Evolutionary conservation across 2,797 vertebrate genomes (phyloP), one percentile per base, ranked within the genome.

Genomic region (Ambastaia sidthimunki): DNA sequence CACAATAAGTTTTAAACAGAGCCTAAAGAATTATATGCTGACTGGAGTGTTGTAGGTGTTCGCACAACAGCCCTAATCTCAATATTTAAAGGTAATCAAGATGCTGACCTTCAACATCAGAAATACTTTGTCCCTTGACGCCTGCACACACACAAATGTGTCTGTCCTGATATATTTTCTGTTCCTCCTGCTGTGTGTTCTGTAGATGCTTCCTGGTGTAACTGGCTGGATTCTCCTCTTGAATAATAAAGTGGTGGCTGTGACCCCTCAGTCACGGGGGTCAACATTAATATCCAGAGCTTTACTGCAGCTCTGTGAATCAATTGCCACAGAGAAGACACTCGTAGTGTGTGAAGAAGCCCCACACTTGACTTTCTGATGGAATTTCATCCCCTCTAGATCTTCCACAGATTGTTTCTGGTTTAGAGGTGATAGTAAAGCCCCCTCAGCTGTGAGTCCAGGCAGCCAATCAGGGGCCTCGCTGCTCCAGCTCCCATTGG

Each of bases 221-320:
- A 71, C 74, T 47, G 60, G 48, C 50, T 77, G 74, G 13, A 71
- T 41, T 59, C 55, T 13, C 44, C 44, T 12, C 11, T 54, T 76
- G 37, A 55, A 81, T 76, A 47, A 18, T 15, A 31, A 77, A 71
- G 44, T 63, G 55, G 5, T 13, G 19, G n/a, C 31, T n/a, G 4
- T 77, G 80, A 67, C 80, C 80, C 57, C 5, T 13, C n/a, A 54
- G 60, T 31, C 47, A 19, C 50, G 12, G 19, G 44, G 74, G 74
- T 82, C 74, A 77, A 72, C 68, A 77, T 82, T 82, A 82, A 82
- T 82, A 82, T 71, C 80, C 50, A 71, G 74, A 59, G 80, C 57
- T n/a, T 57, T 28, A 66, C 74, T n/a, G 68, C 25, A 10, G 74
- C 37, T 67, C 74, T 77, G 11, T 72, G 74, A 82, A 72, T 82